These are phyloP conservation scores for Riparia riparia DNA, from an alignment of 2,113 vertebrate genomes.

Conservation along the genomic window DNA sequence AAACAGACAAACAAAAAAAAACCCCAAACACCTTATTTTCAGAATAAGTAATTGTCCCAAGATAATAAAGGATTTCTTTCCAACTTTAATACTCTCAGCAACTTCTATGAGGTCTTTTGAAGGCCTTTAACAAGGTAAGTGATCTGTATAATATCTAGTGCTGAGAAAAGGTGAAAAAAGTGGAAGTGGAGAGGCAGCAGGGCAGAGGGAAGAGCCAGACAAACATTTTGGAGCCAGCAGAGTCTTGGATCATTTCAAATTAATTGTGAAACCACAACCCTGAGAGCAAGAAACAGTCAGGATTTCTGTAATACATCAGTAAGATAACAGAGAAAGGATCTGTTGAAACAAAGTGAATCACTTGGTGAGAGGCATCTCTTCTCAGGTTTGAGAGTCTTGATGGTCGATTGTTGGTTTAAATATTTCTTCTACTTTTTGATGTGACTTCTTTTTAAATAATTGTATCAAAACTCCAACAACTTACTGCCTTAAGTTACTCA, in stretches of 20 bases:
- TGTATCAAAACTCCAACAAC: neutral
- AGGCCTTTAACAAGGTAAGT: neutral
- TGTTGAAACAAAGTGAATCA: neutral
- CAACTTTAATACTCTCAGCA: neutral
- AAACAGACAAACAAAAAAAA: too few species aligned
- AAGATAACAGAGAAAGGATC: neutral
- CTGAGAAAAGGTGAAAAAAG: neutral
- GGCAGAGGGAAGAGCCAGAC: neutral
- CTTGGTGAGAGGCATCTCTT: neutral
- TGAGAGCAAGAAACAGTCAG: neutral
- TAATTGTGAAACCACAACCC: neutral
- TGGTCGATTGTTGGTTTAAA: neutral
- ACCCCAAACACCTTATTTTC: neutral
- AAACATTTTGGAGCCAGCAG: neutral
- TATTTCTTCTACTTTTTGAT: neutral
- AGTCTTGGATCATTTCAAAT: neutral
- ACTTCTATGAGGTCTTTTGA: neutral
- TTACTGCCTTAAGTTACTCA: neutral
- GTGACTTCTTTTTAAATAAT: neutral
- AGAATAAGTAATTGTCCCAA: neutral
- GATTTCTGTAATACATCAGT: neutral
- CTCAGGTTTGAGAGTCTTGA: neutral
- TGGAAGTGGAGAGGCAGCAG: neutral
- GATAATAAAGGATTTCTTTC: neutral
- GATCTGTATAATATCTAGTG: neutral